Evolutionary conservation across 2,113 vertebrate species (phyloP), one percentile per base, ranked within the genome.

Genomic region (Cyanocitta stelleri): DNA sequence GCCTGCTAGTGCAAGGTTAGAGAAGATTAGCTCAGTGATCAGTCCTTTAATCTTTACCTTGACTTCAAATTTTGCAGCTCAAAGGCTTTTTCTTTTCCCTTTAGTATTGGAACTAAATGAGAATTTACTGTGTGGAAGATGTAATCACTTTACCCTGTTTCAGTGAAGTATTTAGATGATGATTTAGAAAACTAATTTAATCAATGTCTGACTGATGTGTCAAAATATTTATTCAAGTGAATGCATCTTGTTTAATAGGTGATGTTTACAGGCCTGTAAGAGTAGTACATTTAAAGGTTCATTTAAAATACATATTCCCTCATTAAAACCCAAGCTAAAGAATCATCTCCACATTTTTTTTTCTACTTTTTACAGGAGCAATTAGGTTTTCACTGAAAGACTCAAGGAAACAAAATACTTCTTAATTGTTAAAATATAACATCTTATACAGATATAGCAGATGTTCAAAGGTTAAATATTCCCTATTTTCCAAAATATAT

Each of bases 211-310:
- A 41, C 46, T 83, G 71, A 94, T 72, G 13, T 66, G 44, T 89
- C 77, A 88, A 92, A 93, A 95, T 95, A 95, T 46, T 91, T 64
- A 93, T 87, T 67, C 35, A 83, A 91, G 56, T 93, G 90, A 97
- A 79, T 62, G 41, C 44, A 81, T 56, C 44, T 75, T 90, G 16
- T 63, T 95, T 77, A 66, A 81, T 67, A 83, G 86, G 33, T 96
- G 85, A 56, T 77, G 24, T 94, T 86, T 94, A 83, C 44, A 95
- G 51, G 52, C 29, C 88, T 94, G 51, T 87, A 96, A 69, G 54
- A 93, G 37, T 46, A 94, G 68, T 44, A 90, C 76, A 72, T 74
- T 84, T 95, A 93, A 96, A 78, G 6, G 5, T 22, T 87, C 29
- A 80, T 62, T 82, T 89, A 63, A 66, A 89, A 95, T 59, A 75